Conservation (phyloP, 2,797 vertebrate species). For the Petrocephalus schoutedeni region DNA sequence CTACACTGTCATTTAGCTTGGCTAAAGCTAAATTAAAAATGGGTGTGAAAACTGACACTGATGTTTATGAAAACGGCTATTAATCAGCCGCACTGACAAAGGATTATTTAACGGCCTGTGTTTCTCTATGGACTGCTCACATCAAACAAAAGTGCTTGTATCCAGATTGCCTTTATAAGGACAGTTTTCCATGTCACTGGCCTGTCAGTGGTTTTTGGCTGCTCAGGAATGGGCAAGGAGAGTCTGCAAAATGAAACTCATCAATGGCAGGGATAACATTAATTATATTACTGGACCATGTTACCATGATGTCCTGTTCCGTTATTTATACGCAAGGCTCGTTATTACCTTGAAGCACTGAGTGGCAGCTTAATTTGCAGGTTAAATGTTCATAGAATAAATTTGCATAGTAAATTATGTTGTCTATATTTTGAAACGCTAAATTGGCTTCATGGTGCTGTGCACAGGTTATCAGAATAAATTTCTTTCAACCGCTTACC, state of each 20-base stretch:
- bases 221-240: background rate
- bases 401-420: constrained; percentile 11
- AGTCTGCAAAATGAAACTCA: background rate
- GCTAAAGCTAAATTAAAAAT: background rate
- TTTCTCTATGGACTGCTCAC: background rate
- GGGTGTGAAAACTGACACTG: background rate
- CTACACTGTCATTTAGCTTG: background rate
- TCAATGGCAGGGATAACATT: background rate
- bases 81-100: background rate
- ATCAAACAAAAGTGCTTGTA: background rate
- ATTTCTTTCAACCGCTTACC: background rate
- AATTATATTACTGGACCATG: background rate
- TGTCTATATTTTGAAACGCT: background rate
- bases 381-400: background rate
- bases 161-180: background rate
- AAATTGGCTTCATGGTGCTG: constrained; percentile 6
- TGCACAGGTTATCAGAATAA: background rate
- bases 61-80: background rate
- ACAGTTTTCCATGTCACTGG: background rate
- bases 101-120: background rate
- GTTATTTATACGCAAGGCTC: background rate
- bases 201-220: background rate
- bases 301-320: background rate
- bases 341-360: background rate
- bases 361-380: background rate